Evolutionary conservation across 1,140 invertebrate species (phyloP).

Genomic region (Drosophila athabasca): DNA sequence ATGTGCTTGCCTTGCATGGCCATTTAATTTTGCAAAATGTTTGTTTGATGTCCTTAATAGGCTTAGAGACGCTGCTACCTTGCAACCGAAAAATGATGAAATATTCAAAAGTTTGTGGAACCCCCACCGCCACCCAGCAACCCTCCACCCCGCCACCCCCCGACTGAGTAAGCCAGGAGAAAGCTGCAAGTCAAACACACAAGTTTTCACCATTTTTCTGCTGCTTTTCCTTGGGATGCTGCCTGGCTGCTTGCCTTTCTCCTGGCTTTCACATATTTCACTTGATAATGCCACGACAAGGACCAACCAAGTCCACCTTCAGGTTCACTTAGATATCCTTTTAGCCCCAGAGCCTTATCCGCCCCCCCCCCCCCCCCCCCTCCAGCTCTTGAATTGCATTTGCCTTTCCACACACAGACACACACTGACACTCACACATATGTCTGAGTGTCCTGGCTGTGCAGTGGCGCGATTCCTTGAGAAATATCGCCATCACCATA

Average conservation of each 20-base stretch:
- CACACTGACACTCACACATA: neutral
- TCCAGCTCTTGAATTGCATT: conserved; percentile 60
- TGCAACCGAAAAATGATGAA: conserved; percentile 67
- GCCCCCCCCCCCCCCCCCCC: neutral
- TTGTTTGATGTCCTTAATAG: conserved; percentile 82
- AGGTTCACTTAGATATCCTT: conserved; percentile 32
- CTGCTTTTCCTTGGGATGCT: conserved; percentile 16
- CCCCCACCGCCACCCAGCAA: neutral
- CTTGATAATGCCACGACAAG: conserved; percentile 54
- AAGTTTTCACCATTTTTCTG: conserved; percentile 62
- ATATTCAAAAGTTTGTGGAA: conserved; percentile 71
- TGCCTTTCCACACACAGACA: conserved; percentile 42
- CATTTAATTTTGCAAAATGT: conserved; percentile 83
- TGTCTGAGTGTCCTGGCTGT: neutral
- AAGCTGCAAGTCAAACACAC: conserved; percentile 78
- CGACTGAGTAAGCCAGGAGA: conserved; percentile 39
- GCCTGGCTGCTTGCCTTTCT: neutral
- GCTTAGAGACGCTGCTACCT: conserved; percentile 65
- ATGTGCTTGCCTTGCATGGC: conserved; percentile 80
- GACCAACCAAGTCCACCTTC: conserved; percentile 28
- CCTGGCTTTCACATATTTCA: conserved; percentile 50
- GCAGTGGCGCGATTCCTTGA: conserved; percentile 26
- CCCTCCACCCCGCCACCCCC: conserved; percentile 1
- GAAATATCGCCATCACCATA: conserved; percentile 41
- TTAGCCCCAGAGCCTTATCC: conserved; percentile 46